These are phyloP conservation scores for Mythimna impura DNA, from an alignment of 2,888 invertebrate genomes.

Conservation along the genomic window DNA sequence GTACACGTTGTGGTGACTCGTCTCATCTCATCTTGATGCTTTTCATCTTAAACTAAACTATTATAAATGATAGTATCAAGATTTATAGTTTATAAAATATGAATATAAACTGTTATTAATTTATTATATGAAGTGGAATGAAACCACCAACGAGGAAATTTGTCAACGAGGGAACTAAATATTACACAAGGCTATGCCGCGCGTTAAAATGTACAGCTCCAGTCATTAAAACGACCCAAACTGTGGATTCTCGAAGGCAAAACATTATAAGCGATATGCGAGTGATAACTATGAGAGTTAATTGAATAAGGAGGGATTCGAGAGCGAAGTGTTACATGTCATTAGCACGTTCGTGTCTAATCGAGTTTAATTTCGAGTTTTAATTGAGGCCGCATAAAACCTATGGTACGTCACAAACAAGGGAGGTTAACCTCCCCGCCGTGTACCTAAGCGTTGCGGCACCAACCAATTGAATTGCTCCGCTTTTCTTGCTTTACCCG, in stretches of 20 bases:
- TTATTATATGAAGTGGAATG: constrained; percentile 65
- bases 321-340: constrained; percentile 42
- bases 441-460: constrained; percentile 57
- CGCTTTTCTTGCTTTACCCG: constrained; percentile 66
- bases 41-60: constrained; percentile 30
- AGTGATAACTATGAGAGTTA: constrained; percentile 50
- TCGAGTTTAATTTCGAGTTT: constrained; percentile 60
- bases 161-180: constrained; percentile 68
- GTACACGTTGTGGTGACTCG: constrained; percentile 6
- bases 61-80: constrained; percentile 39
- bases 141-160: constrained; percentile 67
- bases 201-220: constrained; percentile 64
- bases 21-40: constrained; percentile 23
- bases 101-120: constrained; percentile 62
- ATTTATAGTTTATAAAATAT: constrained; percentile 52
- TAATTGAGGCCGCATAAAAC: constrained; percentile 51
- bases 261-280: constrained; percentile 31
- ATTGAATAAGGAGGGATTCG: constrained; percentile 43
- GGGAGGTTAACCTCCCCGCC: constrained; percentile 57
- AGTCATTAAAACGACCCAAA: constrained; percentile 65
- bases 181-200: constrained; percentile 62
- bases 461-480: constrained; percentile 70
- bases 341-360: constrained; percentile 53
- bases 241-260: constrained; percentile 55
- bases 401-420: constrained; percentile 59